Evolutionary conservation across 2,888 invertebrate genomes (phyloP).

Genomic region (Agonopterix alstromeriana): DNA sequence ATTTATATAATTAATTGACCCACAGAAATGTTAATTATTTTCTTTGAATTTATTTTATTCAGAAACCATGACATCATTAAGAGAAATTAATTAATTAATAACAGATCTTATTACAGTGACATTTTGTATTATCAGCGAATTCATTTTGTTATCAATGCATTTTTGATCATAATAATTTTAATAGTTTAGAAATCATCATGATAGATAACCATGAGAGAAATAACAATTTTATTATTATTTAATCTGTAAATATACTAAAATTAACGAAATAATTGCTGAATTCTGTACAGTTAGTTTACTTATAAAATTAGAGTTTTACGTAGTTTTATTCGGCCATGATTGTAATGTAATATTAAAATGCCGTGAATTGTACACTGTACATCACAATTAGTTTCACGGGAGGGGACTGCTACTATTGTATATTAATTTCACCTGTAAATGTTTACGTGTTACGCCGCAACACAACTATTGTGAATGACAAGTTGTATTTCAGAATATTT

Average conservation of each 20-base stretch:
- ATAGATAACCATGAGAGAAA: no score
- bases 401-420: conserved; percentile 50
- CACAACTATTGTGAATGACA: conserved; percentile 30
- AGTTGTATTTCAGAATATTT: conserved; percentile 56
- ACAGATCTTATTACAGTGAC: no score
- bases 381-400: conserved; percentile 52
- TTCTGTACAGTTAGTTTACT: conserved; percentile 53
- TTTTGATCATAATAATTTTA: no score
- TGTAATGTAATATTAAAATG: conserved; percentile 44
- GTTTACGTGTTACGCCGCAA: conserved; percentile 25
- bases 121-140: no score
- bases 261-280: conserved; percentile 39
- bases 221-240: conserved; percentile 12
- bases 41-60: conserved; percentile 10
- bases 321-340: conserved; percentile 59
- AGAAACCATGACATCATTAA: conserved; percentile 29
- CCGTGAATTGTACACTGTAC: conserved; percentile 32
- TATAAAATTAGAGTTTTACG: conserved; percentile 42
- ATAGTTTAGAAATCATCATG: no score
- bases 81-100: conserved; percentile 1
- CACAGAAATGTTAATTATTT: conserved; percentile 2
- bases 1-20: conserved; percentile 6
- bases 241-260: conserved; percentile 54
- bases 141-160: no score
- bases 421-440: conserved; percentile 45